Evolutionary conservation across 2,113 vertebrate species (phyloP).

Genomic region (Onychorhynchus coronatus): DNA sequence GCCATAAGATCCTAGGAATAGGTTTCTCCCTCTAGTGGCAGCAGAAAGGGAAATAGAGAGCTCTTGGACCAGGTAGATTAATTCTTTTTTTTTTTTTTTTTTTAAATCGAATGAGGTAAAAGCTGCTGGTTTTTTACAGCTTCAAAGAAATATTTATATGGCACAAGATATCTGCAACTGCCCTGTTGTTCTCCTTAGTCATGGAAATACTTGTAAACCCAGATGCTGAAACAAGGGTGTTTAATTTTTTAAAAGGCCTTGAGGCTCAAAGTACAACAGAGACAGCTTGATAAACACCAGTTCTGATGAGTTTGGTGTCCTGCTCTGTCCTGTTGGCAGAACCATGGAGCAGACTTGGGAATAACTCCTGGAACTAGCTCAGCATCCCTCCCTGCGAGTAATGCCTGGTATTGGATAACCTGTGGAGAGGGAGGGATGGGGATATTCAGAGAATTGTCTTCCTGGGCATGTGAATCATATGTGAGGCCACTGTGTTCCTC

Average conservation of each 20-base stretch:
- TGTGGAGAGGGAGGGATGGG: neutral
- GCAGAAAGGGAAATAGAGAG: neutral
- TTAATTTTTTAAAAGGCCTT: neutral
- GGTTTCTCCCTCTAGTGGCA: conserved; percentile 49
- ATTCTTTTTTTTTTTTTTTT: no score
- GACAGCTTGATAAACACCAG: neutral
- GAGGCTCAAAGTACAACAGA: neutral
- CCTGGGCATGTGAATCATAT: accelerated
- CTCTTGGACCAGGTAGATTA: neutral
- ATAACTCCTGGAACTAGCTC: neutral
- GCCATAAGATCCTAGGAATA: neutral
- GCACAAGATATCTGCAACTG: neutral
- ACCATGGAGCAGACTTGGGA: accelerated
- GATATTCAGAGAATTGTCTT: neutral
- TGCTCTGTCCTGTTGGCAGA: neutral
- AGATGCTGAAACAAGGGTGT: no score
- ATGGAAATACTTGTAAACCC: neutral
- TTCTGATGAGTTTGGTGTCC: neutral
- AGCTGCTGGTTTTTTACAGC: neutral
- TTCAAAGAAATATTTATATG: neutral
- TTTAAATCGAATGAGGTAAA: neutral
- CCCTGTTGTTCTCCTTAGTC: neutral
- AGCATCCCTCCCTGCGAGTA: no score
- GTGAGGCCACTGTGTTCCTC: neutral
- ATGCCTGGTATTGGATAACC: no score